phyloP scores from a whole-genome alignment of 2,113 vertebrate species.

The Nibea coibor region DNA sequence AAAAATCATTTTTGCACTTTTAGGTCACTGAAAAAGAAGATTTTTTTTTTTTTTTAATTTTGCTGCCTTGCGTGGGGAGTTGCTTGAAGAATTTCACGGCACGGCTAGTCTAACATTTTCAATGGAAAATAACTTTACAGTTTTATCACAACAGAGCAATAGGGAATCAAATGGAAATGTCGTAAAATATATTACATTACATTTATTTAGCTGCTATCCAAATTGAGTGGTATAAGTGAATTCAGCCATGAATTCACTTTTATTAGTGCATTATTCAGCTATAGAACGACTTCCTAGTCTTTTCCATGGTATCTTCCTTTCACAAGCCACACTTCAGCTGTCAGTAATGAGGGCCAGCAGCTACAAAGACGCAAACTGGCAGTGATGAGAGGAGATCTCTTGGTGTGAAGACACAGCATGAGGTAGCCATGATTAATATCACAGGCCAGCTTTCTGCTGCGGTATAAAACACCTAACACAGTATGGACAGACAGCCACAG shows the following conservation, averaged over 20 bases:
- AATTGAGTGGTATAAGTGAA: not conserved
- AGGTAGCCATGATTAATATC: conserved; percentile 57
- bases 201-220: not conserved
- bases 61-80: not conserved
- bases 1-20: not conserved
- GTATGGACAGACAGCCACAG: conserved; percentile 3
- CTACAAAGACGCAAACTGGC: conserved; percentile 28
- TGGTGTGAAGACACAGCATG: conserved; percentile 55
- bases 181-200: not conserved
- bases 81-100: not conserved
- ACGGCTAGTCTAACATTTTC: not conserved
- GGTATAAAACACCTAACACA: conserved; percentile 13
- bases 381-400: conserved; percentile 44
- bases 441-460: conserved; percentile 33
- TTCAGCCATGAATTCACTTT: not conserved
- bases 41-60: not conserved
- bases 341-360: conserved; percentile 35
- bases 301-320: conserved; percentile 13
- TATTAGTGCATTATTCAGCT: not conserved
- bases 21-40: not conserved
- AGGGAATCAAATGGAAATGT: not conserved
- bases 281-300: not conserved
- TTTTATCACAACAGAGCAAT: not conserved
- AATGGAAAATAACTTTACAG: not conserved
- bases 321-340: conserved; percentile 22